A percentile compares a stretch with the other conserved stretches of the same genome.
Evolutionary conservation across 2,113 vertebrate genomes (phyloP).

Genomic region (Tragelaphus strepsiceros): DNA sequence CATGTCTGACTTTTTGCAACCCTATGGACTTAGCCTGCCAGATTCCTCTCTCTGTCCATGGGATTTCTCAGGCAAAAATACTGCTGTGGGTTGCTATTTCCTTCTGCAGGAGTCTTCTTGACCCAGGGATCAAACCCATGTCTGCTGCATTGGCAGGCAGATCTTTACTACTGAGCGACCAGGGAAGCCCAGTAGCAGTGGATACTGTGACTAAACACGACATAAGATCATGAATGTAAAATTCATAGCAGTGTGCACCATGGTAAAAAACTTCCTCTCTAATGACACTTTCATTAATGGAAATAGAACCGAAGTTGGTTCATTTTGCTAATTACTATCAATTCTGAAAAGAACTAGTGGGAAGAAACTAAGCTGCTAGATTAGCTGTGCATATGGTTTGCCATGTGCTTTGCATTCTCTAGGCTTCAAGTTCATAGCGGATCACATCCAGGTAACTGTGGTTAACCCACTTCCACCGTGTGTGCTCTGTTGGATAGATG

Average conservation of each 20-base stretch:
- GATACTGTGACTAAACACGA: no score
- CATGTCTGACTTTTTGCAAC: not conserved
- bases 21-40: not conserved
- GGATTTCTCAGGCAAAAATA: not conserved
- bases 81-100: not conserved
- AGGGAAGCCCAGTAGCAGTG: not conserved
- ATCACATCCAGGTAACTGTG: accelerated
- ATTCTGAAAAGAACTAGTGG: not conserved
- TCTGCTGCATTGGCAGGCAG: not conserved
- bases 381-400: accelerated
- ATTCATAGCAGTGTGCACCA: accelerated
- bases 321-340: not conserved
- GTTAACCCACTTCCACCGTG: not conserved
- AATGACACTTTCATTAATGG: accelerated
- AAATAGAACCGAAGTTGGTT: no score
- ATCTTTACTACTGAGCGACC: not conserved
- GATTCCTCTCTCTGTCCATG: not conserved
- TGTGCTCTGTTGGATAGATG: not conserved
- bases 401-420: no score
- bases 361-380: accelerated
- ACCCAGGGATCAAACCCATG: not conserved
- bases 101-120: not conserved
- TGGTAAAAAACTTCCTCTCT: accelerated
- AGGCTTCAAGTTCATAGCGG: no score
- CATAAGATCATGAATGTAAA: not conserved